These are phyloP conservation scores for Ethmia dodecea DNA, from an alignment of 2,888 invertebrate species.

Conservation along the genomic window DNA sequence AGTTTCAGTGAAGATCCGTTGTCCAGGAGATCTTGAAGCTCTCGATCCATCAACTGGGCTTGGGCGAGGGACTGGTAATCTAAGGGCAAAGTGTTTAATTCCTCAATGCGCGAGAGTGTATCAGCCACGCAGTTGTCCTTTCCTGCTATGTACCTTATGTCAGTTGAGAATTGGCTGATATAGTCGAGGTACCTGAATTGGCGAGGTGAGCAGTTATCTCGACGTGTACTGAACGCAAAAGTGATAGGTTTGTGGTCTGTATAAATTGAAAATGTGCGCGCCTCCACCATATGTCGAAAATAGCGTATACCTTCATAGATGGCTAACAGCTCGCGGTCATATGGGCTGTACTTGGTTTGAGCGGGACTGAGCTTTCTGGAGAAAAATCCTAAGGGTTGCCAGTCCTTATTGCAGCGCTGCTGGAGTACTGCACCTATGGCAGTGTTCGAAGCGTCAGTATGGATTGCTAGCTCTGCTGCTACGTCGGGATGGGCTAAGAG, in stretches of 20 bases:
- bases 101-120: conserved; percentile 25
- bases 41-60: conserved; percentile 5
- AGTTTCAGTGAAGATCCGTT: conserved; percentile 5
- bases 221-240: conserved; percentile 29
- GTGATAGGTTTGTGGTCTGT: conserved; percentile 22
- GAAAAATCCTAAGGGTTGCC: conserved; percentile 38
- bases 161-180: no score
- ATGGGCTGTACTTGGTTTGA: conserved; percentile 33
- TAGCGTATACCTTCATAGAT: conserved; percentile 34
- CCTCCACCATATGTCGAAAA: conserved; percentile 41
- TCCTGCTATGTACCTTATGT: no score
- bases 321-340: conserved; percentile 42
- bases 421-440: conserved; percentile 38
- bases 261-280: conserved; percentile 24
- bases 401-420: conserved; percentile 22
- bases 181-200: no score
- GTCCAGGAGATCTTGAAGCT: conserved; percentile 2
- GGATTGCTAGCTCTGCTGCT: conserved; percentile 24
- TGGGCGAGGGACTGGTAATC: conserved; percentile 4
- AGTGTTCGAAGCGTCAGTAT: conserved; percentile 36
- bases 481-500: conserved; percentile 30
- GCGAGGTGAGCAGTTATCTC: conserved; percentile 13
- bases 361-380: conserved; percentile 30
- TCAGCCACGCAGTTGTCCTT: conserved; percentile 13
- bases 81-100: conserved; percentile 6